These are phyloP conservation scores for Drosophila watanabei DNA, from an alignment of 1,140 invertebrate genomes.

Conservation along the genomic window DNA sequence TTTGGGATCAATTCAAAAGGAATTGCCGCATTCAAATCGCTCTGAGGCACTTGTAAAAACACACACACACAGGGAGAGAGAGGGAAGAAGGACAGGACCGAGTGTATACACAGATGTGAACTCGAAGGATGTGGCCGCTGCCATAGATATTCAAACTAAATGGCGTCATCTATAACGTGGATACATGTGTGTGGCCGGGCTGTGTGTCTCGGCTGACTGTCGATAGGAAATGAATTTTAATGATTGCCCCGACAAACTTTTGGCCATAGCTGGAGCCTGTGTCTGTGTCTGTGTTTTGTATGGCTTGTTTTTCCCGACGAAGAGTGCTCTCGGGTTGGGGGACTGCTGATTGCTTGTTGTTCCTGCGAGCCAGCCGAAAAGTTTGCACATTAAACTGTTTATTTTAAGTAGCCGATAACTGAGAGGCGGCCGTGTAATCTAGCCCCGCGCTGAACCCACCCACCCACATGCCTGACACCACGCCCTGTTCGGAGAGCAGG, in stretches of 20 bases:
- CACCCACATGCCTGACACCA: slow-evolving; percentile 45
- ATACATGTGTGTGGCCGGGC: slow-evolving; percentile 26
- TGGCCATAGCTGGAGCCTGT: slow-evolving; percentile 27
- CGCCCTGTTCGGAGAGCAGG: neutral
- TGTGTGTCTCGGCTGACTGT: slow-evolving; percentile 66
- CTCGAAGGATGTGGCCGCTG: slow-evolving; percentile 54
- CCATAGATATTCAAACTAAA: slow-evolving; percentile 82
- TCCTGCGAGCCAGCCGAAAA: slow-evolving; percentile 50
- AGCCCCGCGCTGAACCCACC: slow-evolving; percentile 23
- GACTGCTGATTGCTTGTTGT: slow-evolving; percentile 47
- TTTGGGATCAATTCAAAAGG: slow-evolving; percentile 84
- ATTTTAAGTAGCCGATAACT: slow-evolving; percentile 79
- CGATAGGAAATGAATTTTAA: slow-evolving; percentile 84
- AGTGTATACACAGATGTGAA: slow-evolving; percentile 31
- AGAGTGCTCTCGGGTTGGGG: slow-evolving; percentile 13
- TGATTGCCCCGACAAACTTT: slow-evolving; percentile 73
- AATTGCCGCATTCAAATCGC: slow-evolving; percentile 84
- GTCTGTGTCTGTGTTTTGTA: slow-evolving; percentile 4
- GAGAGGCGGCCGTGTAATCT: slow-evolving; percentile 33
- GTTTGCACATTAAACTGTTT: slow-evolving; percentile 83
- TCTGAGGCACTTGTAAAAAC: slow-evolving; percentile 74
- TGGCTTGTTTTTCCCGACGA: slow-evolving; percentile 64
- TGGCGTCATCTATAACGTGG: slow-evolving; percentile 78
- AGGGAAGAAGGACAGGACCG: neutral
- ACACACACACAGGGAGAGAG: slow-evolving; percentile 18